Base-by-base conservation (phyloP, 37 sponge, comb jelly and placozoan genomes). In the Spongilla lacustris region DNA sequence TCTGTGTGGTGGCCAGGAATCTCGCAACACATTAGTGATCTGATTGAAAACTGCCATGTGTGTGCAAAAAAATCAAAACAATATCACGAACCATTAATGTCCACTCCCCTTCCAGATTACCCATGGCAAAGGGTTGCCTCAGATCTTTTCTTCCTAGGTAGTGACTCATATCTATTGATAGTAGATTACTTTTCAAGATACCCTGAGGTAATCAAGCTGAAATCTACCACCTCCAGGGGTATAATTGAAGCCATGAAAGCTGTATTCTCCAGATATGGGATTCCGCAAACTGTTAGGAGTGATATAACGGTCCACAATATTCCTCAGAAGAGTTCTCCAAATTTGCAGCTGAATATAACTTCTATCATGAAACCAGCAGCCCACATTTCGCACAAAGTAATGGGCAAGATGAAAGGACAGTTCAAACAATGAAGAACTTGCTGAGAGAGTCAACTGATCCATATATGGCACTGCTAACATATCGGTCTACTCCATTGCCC, bases 1-100 rank as follows among this genome's bases (percentile, higher is more conserved):
- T 73, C 81, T 74, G 81, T 87, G 13, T 87, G 87, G 87, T 81
- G 81, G 87, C 87, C 87, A 41, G 75, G 81, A 29, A 66, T 81
- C 17, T 68, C 5, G 11, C 14, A 79, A 12, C 75, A 86, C 28
- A 26, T 87, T 4, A 35, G 36, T 19, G 75, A 87, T 33, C 22
- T 75, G 21, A 76, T 87, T 22, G 75, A 75, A 31, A 72, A 80
- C 13, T 87, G 81, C 36, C 31, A 22, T 37, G 81, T 33, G 35
- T 87, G 87, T 67, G 75, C 75, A 17, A 69, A 69, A 69, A 27
- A n/a, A 69, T 46, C 46, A 46, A 46, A 46, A 46, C 8, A 46
- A 46, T 46, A 46, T 46, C 46, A 46, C 46, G 46, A 46, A 46
- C 46, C 46, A 46, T 46, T 46, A 46, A 46, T 46, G 46, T 46